These are phyloP conservation scores for Nannospalax galili DNA, from an alignment of 2,113 vertebrate species.

Conservation along the genomic window DNA sequence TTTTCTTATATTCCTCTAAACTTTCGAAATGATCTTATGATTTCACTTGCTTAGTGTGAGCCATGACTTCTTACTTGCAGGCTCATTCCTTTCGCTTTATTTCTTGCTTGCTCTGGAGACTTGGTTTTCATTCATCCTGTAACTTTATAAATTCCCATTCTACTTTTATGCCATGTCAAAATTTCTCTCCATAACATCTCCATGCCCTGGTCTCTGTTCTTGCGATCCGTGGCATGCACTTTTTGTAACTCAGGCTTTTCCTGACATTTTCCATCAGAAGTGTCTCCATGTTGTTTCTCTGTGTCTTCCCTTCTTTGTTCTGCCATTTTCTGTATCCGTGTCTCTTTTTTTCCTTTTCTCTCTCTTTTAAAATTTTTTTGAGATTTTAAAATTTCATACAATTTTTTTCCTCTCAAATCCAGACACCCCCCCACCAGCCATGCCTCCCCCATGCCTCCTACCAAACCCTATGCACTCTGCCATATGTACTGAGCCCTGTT, in stretches of 20 bases:
- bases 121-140: background rate
- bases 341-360: background rate
- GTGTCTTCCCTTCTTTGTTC: rapidly evolving
- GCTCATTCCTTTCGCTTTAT: background rate
- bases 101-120: background rate
- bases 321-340: background rate
- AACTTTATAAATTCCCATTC: background rate
- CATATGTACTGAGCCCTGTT: no score
- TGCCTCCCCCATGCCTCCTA: no score
- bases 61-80: background rate
- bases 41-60: background rate
- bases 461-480: no score
- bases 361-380: background rate
- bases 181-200: background rate
- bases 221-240: background rate
- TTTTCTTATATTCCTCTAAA: background rate
- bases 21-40: background rate
- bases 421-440: no score
- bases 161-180: rapidly evolving
- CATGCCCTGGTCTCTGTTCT: background rate
- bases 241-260: background rate
- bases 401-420: no score
- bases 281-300: background rate
- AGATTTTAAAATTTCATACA: no score
- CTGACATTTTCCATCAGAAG: background rate